Conservation (phyloP, 2,113 vertebrate genomes). For the Illadopsis cleaveri region DNA sequence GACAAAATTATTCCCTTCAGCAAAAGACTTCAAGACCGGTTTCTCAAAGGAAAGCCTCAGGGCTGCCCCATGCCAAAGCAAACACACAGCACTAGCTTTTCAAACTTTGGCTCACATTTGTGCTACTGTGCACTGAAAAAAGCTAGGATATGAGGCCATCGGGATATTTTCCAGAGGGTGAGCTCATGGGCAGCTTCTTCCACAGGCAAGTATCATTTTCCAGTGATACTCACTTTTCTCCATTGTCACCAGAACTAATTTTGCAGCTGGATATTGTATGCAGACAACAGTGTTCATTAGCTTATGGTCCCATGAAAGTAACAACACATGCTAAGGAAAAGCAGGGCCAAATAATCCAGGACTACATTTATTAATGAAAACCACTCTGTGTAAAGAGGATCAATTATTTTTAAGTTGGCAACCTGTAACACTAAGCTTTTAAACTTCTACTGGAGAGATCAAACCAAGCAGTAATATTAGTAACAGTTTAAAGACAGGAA, state of each 20-base stretch:
- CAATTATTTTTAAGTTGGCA: background rate
- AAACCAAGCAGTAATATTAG: background rate
- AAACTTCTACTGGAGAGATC: background rate
- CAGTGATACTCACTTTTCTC: constrained; percentile 53
- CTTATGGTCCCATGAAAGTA: constrained; percentile 3
- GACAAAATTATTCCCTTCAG: constrained; percentile 43
- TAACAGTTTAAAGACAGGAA: background rate
- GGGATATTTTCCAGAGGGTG: constrained; percentile 77
- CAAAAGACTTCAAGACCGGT: constrained; percentile 47
- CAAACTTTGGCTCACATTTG: constrained; percentile 68
- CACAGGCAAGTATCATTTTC: constrained; percentile 68
- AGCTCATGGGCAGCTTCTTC: constrained; percentile 76
- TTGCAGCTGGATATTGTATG: constrained; percentile 22
- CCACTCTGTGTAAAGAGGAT: background rate
- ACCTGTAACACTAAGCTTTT: background rate
- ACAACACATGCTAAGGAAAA: background rate
- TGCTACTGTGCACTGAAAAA: constrained; percentile 79
- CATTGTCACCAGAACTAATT: constrained; percentile 35
- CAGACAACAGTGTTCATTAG: background rate
- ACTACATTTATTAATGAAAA: background rate
- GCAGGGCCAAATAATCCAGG: background rate
- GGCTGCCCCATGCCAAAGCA: constrained; percentile 72
- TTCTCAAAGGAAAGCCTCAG: constrained; percentile 48
- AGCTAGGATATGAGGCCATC: constrained; percentile 60
- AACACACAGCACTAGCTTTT: constrained; percentile 71